Percentiles rank a stretch among this genome's conserved stretches.
Evolutionary conservation across 2,888 invertebrate species (phyloP).

Genomic region (Apodemia duryi): DNA sequence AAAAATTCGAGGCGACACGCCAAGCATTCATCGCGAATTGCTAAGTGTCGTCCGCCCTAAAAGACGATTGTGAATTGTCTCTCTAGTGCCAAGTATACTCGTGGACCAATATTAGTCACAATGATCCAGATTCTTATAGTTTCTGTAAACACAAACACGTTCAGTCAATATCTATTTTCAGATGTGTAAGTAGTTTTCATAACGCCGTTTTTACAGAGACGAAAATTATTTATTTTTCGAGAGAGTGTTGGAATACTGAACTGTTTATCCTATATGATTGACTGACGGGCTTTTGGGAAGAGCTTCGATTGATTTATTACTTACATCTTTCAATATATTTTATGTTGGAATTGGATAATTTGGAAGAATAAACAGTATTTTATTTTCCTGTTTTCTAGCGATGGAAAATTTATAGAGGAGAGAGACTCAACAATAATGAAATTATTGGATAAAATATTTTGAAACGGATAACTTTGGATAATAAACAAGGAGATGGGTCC

Average conservation of each 20-base stretch:
- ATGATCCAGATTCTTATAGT: constrained; percentile 7
- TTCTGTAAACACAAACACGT: background rate
- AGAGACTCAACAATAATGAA: too few relatives aligned
- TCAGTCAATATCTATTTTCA: constrained; percentile 11
- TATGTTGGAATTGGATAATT: constrained; percentile 1
- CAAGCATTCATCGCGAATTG: background rate
- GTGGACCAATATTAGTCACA: background rate
- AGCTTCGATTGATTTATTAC: constrained; percentile 12
- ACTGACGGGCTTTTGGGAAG: constrained; percentile 6
- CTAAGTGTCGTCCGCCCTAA: background rate
- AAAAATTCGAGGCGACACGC: background rate
- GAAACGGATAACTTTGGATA: too few relatives aligned
- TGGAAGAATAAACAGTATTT: background rate
- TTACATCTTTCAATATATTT: background rate
- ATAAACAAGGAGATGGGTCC: too few relatives aligned
- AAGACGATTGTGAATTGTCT: background rate
- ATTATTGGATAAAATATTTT: too few relatives aligned
- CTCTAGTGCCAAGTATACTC: constrained; percentile 9
- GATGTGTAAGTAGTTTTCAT: constrained; percentile 8
- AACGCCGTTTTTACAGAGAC: background rate
- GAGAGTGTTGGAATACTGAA: constrained; percentile 1
- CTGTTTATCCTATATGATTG: constrained; percentile 8
- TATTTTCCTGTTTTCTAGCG: background rate
- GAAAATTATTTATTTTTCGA: constrained; percentile 11
- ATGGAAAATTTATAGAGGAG: background rate